A percentile compares a stretch with the other conserved stretches of the same genome.
Conservation (phyloP, 2,888 invertebrate genomes). For the Mesochorus sp. region DNA sequence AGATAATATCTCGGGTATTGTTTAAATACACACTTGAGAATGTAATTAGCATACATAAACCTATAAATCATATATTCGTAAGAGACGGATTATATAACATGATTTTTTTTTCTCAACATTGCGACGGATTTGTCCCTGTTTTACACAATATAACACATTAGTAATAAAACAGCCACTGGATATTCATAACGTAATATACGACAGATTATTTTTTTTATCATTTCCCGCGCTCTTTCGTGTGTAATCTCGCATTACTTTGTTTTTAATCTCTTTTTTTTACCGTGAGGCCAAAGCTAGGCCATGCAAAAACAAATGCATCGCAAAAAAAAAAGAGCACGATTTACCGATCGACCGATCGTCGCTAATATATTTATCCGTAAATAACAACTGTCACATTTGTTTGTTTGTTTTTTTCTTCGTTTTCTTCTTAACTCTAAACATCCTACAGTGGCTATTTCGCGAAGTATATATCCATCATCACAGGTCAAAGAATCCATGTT, state of each 20-base stretch:
- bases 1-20: neutral
- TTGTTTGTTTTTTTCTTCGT: neutral
- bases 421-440: slow-evolving; percentile 51
- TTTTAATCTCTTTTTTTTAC: slow-evolving; percentile 26
- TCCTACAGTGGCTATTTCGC: slow-evolving; percentile 50
- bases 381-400: slow-evolving; percentile 18
- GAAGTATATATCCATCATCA: slow-evolving; percentile 68
- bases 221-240: slow-evolving; percentile 1
- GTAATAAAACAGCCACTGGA: slow-evolving; percentile 66
- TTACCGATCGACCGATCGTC: neutral
- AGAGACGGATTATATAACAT: slow-evolving; percentile 55
- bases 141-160: slow-evolving; percentile 63
- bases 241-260: slow-evolving; percentile 5
- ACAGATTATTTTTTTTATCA: slow-evolving; percentile 43
- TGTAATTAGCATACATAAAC: slow-evolving; percentile 50
- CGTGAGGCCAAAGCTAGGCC: slow-evolving; percentile 60
- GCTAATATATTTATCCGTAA: slow-evolving; percentile 42
- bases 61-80: slow-evolving; percentile 45
- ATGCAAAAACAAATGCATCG: slow-evolving; percentile 21
- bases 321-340: neutral
- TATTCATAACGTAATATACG: slow-evolving; percentile 43
- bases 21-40: slow-evolving; percentile 10
- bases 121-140: slow-evolving; percentile 57
- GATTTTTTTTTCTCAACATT: slow-evolving; percentile 56
- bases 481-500: slow-evolving; percentile 72